Evolutionary conservation across 2,888 invertebrate species (phyloP), one percentile per base, ranked within the genome.

Genomic region (Biston stratarius): DNA sequence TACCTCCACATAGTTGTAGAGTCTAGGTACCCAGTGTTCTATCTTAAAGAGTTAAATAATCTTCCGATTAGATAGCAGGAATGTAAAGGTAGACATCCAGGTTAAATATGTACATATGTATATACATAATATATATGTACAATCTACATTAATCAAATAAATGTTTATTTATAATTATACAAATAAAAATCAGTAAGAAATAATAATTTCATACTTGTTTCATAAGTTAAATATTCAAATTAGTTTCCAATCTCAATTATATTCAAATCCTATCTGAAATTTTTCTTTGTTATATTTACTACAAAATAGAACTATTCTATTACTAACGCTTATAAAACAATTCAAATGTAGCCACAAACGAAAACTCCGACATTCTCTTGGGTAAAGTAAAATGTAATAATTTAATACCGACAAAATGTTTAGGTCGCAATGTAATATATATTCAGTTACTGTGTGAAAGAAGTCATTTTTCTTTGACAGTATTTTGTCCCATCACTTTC

Each of bases 381-480:
- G 77, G 81, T 75, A 82, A 82, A 86, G 83, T 78, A 82, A 76
- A 75, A 69, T 73, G 79, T 81, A 78, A 82, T 84, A 87, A 86
- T 86, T 86, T 82, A 84, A 85, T 82, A 84, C 75, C 78, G 79
- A 74, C 73, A 81, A 82, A 84, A 83, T 73, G 75, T 77, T 73
- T 24, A 14, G 14, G 66, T 47, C 49, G 33, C 80, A 85, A 77
- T 75, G 75, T 56, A 85, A 84, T 76, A 69, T 80, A 71, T 61
- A 72, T 84, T 83, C 78, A 81, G 84, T 67, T 44, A 65, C 72
- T 66, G 64, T 69, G 79, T 73, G 67, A 80, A 80, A 89, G 84
- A 83, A 84, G 83, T 79, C 82, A 85, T 81, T 88, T 89, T 89
- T 77, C 82, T 83, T 82, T 84, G 83, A 75, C 83, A 74, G 70